A percentile compares a stretch with the other conserved stretches of the same genome.
These are phyloP conservation scores for Steatocranus sp. DNA, from an alignment of 2,797 vertebrate genomes.

Conservation along the genomic window DNA sequence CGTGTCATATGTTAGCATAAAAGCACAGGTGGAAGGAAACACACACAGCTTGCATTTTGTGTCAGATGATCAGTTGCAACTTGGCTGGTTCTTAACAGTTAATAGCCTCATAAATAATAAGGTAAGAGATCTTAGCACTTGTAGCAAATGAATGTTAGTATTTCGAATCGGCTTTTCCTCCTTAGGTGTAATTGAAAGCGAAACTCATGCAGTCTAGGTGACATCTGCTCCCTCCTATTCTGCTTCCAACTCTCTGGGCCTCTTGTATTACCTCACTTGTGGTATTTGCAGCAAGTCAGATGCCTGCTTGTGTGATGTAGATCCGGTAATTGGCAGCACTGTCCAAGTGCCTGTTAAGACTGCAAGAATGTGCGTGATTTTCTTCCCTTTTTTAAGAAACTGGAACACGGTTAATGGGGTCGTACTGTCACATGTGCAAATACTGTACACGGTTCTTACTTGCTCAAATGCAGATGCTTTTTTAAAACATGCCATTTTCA, in stretches of 20 bases:
- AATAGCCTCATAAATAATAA: conserved; percentile 5
- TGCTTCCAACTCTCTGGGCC: not conserved
- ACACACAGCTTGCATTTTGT: not conserved
- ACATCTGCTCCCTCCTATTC: conserved; percentile 8
- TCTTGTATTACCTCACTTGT: conserved; percentile 10
- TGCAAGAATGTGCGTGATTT: not conserved
- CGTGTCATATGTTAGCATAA: not conserved
- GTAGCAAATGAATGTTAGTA: not conserved
- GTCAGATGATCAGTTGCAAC: not conserved
- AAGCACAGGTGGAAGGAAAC: not conserved
- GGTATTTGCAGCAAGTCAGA: conserved; percentile 31
- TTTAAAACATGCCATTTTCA: not conserved
- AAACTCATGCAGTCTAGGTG: not conserved
- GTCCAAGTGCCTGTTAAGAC: conserved; percentile 19
- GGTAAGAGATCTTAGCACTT: not conserved
- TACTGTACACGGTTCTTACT: not conserved
- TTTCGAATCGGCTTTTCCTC: not conserved
- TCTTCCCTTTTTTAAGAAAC: not conserved
- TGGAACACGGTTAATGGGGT: conserved; percentile 13
- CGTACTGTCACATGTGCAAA: not conserved
- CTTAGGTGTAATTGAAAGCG: not conserved
- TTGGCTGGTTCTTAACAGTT: not conserved
- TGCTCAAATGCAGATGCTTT: not conserved
- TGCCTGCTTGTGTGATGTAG: conserved; percentile 26
- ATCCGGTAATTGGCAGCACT: conserved; percentile 18